Evolutionary conservation across 2,888 invertebrate genomes (phyloP), one percentile per base, ranked within the genome.

Genomic region (Ephialtes manifestator): DNA sequence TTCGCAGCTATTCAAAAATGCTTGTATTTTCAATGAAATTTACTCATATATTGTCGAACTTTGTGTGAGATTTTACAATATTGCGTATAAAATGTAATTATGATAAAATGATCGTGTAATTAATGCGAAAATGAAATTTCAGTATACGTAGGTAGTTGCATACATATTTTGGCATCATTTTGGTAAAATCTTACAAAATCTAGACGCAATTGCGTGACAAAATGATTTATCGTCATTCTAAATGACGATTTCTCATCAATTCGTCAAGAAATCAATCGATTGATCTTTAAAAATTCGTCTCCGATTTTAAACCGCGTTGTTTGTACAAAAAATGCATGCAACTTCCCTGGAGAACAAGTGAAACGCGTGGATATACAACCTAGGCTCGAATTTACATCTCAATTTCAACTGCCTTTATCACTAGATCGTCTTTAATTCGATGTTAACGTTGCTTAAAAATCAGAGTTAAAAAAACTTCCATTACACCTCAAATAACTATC

Each of bases 241-340:
- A 60, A 60, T 60, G 31, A 18, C 63, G 5, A 63, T 39, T 63
- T 39, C 35, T 35, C 31, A n/a, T 18, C 7, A 39, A 18, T 39
- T 63, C 8, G 53, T 24, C 10, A 55, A 55, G 4, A 55, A 20
- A 11, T 55, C 3, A 24, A 2, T 11, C 55, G 55, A 55, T 10
- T 39, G 39, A 39, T 39, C 39, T 39, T 10, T 8, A 39, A 39
- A 55, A n/a, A 53, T 53, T 53, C 2, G 10, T 24, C 8, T 55
- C 10, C 51, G n/a, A 51, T 5, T 18, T n/a, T 51, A 51, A 18
- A 51, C n/a, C n/a, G 51, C 51, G 5, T 51, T 24, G 31, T 31
- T 15, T 60, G 15, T 5, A 60, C 31, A 60, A 60, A 31, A 58
- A 31, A 60, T 60, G 48, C 53, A 43, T 63, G 63, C 63, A 10